A percentile compares a stretch with the other conserved stretches of the same genome.
These are phyloP conservation scores for Crenichthys baileyi DNA, from an alignment of 2,797 vertebrate species.

Conservation along the genomic window DNA sequence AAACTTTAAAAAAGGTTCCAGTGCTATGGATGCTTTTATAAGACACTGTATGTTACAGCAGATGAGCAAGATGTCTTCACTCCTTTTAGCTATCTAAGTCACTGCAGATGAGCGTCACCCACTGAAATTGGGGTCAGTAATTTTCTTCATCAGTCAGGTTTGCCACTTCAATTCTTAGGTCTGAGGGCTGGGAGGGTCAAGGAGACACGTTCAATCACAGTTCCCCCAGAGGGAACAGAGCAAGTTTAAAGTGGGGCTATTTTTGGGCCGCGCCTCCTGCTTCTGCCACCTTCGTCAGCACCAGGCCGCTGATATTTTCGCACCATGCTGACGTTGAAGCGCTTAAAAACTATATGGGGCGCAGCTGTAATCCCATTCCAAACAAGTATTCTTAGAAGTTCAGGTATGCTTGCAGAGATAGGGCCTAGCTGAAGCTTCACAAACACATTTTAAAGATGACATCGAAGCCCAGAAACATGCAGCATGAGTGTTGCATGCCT, in stretches of 20 bases:
- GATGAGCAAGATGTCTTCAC: background rate
- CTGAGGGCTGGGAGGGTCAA: conserved; percentile 60
- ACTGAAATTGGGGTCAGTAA: conserved; percentile 28
- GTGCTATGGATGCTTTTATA: background rate
- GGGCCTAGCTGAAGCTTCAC: background rate
- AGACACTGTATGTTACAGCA: background rate
- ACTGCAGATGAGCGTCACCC: background rate
- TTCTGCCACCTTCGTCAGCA: conserved; percentile 32
- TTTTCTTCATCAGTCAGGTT: conserved; percentile 42
- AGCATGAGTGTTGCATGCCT: conserved; percentile 24
- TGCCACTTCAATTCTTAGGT: conserved; percentile 63
- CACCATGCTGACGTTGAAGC: conserved; percentile 42
- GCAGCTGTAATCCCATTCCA: conserved; percentile 51
- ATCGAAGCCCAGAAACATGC: conserved; percentile 34
- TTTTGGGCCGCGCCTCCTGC: conserved; percentile 54
- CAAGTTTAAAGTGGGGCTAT: conserved; percentile 69
- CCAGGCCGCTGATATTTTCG: conserved; percentile 52
- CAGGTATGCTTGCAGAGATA: conserved; percentile 20
- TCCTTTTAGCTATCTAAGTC: background rate
- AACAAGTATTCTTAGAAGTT: conserved; percentile 40
- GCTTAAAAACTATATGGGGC: conserved; percentile 59
- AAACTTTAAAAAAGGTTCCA: background rate
- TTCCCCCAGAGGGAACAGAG: conserved; percentile 47
- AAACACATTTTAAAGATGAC: background rate
- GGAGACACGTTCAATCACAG: conserved; percentile 38